Evolutionary conservation across 2,113 vertebrate species (phyloP).

Genomic region (Pungitius pungitius): DNA sequence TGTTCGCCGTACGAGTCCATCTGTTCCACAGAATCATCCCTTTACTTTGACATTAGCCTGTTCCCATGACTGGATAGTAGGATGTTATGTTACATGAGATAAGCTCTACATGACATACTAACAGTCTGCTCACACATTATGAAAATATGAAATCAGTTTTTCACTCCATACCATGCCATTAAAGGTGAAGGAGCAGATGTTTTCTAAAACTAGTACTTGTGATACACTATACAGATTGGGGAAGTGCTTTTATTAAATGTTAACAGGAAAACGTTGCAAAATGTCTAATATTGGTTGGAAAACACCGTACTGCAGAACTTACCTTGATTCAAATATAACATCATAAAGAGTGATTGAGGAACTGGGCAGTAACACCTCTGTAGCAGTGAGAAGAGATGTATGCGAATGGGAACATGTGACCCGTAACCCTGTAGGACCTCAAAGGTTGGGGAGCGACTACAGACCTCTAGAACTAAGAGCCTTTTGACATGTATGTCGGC

Average conservation of each 20-base stretch:
- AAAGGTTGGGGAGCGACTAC: too few species aligned
- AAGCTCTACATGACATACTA: constrained; percentile 5
- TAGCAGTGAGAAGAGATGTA: neutral
- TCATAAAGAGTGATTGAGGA: neutral
- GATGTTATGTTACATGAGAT: neutral
- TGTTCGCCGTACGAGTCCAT: constrained; percentile 56
- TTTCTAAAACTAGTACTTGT: neutral
- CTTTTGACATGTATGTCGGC: neutral
- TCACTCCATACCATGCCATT: neutral
- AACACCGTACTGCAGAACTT: neutral
- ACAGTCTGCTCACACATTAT: neutral
- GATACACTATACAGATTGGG: neutral
- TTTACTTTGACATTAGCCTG: constrained; percentile 38
- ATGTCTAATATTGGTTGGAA: neutral
- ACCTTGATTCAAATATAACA: neutral
- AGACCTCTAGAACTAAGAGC: too few species aligned
- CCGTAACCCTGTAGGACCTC: too few species aligned
- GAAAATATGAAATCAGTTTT: neutral
- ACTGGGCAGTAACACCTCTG: neutral
- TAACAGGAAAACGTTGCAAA: neutral
- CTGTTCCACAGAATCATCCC: constrained; percentile 57
- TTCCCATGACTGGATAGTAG: constrained; percentile 19
- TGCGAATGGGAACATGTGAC: too few species aligned
- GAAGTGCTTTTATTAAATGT: neutral
- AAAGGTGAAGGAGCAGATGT: neutral